Evolutionary conservation across 2,113 vertebrate genomes (phyloP).

Genomic region (Paramisgurnus dabryanus): DNA sequence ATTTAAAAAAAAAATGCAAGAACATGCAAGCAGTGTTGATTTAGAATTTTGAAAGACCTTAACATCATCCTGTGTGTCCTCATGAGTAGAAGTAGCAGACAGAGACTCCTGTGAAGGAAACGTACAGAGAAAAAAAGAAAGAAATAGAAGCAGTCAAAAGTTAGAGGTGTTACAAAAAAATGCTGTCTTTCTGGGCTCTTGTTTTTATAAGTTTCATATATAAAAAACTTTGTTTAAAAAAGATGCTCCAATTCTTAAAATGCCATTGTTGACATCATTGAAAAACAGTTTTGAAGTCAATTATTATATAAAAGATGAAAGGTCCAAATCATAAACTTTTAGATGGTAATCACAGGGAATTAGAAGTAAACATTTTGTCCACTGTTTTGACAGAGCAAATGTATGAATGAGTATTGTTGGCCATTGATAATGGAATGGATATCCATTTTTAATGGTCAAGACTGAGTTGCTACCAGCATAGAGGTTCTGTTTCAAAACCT

Average conservation of each 20-base stretch:
- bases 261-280: neutral
- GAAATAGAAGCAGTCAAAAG: neutral
- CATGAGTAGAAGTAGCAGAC: constrained; percentile 73
- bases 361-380: constrained; percentile 14
- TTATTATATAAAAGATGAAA: neutral
- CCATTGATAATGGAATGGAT: neutral
- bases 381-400: neutral
- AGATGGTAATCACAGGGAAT: neutral
- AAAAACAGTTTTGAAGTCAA: neutral
- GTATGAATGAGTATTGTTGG: neutral
- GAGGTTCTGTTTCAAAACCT: no score
- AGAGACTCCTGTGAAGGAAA: constrained; percentile 75
- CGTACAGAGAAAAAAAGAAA: constrained; percentile 53
- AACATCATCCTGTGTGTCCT: constrained; percentile 74
- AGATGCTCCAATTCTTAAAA: neutral
- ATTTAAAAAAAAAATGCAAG: constrained; percentile 37
- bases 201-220: neutral
- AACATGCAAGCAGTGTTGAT: constrained; percentile 21
- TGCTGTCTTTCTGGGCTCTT: no score
- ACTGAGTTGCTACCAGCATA: neutral
- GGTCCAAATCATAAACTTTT: neutral
- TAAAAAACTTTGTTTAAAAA: neutral
- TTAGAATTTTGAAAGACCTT: constrained; percentile 71
- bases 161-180: constrained; percentile 6
- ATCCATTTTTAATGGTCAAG: neutral